Percentiles rank a stretch among this genome's conserved stretches.
Conservation (phyloP, 2,113 vertebrate genomes). For the Kobus ellipsiprymnus region DNA sequence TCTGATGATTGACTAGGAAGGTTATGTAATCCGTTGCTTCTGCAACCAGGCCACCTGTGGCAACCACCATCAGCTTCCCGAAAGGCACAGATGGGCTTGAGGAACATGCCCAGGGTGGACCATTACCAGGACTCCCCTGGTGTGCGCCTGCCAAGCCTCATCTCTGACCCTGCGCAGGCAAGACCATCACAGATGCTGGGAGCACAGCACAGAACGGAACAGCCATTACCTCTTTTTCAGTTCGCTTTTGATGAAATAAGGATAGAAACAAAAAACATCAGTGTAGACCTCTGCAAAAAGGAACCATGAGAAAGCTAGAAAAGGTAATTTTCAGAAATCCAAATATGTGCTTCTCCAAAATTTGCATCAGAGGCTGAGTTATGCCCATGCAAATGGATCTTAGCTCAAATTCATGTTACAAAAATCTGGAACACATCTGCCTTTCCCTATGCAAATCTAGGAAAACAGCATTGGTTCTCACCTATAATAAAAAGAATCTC, state of each 20-base stretch:
- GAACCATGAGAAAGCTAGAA: not conserved
- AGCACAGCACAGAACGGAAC: not conserved
- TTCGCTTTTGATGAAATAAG: not conserved
- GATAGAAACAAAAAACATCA: not conserved
- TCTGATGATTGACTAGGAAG: not conserved
- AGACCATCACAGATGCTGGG: not conserved
- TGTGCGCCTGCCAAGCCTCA: not conserved
- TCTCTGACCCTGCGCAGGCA: not conserved
- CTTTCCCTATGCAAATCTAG: conserved; percentile 31
- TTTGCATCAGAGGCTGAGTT: conserved; percentile 49
- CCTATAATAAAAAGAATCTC: conserved; percentile 99
- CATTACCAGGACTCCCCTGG: not conserved
- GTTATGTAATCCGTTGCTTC: not conserved
- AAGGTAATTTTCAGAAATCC: conserved; percentile 36
- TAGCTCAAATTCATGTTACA: conserved; percentile 24
- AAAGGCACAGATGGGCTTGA: not conserved
- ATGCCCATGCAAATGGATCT: conserved; percentile 49
- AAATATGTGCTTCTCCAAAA: conserved; percentile 10
- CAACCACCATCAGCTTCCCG: not conserved
- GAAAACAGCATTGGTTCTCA: conserved; percentile 69
- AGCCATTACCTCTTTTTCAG: not conserved
- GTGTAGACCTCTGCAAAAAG: not conserved
- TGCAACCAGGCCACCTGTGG: not conserved
- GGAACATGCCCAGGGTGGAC: not conserved
- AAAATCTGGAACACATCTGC: conserved; percentile 11